These are phyloP conservation scores for Nemopilema nomurai DNA, from an alignment of 30 jellyfish, hydroid and myxozoan genomes.

Conservation along the genomic window DNA sequence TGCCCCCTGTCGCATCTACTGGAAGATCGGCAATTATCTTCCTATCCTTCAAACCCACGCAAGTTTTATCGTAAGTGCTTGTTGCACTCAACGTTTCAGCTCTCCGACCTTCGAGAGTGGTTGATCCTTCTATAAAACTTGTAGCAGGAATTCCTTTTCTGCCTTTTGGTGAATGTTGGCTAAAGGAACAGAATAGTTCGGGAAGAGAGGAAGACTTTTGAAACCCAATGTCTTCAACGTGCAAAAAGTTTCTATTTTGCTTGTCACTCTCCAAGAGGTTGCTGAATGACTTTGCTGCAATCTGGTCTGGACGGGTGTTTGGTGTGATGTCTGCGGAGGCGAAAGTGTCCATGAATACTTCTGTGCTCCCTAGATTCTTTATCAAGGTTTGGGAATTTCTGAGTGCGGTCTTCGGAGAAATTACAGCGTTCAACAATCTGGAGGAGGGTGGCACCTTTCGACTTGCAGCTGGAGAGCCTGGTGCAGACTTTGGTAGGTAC, in stretches of 20 bases:
- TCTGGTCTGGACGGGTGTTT: background rate
- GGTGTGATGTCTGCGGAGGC: background rate
- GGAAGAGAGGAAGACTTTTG: slow-evolving; percentile 25
- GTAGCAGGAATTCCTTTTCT: background rate
- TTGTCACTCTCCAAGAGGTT: background rate
- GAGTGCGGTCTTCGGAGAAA: background rate
- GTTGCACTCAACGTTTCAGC: too few relatives aligned
- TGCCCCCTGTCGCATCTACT: too few relatives aligned
- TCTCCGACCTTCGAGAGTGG: too few relatives aligned
- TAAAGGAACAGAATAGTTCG: background rate
- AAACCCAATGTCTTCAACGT: background rate
- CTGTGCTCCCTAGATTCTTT: background rate
- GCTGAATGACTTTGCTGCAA: background rate
- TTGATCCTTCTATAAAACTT: too few relatives aligned
- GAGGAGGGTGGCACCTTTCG: background rate
- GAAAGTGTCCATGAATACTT: background rate
- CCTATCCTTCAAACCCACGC: too few relatives aligned
- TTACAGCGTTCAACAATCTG: background rate
- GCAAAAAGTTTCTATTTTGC: background rate
- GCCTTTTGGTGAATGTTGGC: background rate
- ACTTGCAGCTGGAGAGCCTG: background rate
- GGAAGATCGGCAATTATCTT: too few relatives aligned
- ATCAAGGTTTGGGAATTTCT: background rate
- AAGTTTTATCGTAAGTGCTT: too few relatives aligned
- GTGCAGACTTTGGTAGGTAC: background rate